Evolutionary conservation across 1,140 invertebrate genomes (phyloP), one percentile per base, ranked within the genome.

Genomic region (Meloidogyne exigua): DNA sequence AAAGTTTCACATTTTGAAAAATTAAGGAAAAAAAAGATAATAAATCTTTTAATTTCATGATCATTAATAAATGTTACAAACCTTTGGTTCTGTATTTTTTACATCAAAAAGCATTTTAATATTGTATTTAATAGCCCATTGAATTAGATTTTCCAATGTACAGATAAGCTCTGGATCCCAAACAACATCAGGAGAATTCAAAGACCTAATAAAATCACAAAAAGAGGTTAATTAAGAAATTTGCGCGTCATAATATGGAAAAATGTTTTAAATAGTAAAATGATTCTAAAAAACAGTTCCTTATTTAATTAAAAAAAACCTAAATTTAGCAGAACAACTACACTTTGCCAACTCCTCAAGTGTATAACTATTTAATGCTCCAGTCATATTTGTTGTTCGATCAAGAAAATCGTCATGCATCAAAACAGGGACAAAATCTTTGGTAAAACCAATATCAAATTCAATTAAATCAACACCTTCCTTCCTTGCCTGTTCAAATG

Each of bases 381-480:
- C 89, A 66, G 82, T 86, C 75, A 88, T 87, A 79, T 91, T 90
- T n/a, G 91, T 91, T 70, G 92, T 89, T 84, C 93, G 87, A 80
- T 92, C 91, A 64, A 93, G 85, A 4, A 90, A 91, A 71, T 89
- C 84, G 86, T 94, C 93, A 87, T 94, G 93, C 67, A 93, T 91
- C 10, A 93, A 80, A 75, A 94, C 90, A 63, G 92, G 90, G 74
- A 92, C 88, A 68, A 91, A 91, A 88, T 93, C 93, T 79, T 89
- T 90, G 0, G 92, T 92, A 15, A 92, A 89, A 15, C 90, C 87
- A 18, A 94, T 88, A 88, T 93, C 93, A 85, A 93, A 90, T 87
- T 94, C 93, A n/a, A 93, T 89, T 28, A 91, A 90, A 79, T 89
- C 90, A 79, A 91, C 92, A 0, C 92, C 91, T 82, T 90, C 90